phyloP scores from a whole-genome alignment of 2,113 vertebrate genomes.

The Lanius collurio region DNA sequence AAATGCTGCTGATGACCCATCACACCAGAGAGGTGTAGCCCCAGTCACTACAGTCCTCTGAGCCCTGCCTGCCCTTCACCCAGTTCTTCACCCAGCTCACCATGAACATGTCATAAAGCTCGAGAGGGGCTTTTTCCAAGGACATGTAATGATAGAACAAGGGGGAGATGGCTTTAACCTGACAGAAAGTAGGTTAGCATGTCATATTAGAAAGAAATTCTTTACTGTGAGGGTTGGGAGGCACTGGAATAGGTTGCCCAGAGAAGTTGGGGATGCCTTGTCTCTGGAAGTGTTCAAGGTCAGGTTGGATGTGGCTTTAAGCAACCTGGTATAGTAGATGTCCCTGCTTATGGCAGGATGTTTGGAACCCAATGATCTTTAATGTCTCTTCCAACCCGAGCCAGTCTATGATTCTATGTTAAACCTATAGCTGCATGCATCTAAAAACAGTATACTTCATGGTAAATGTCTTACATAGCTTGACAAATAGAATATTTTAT shows the following conservation, averaged over 20 bases:
- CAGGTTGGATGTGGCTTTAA: too few species aligned
- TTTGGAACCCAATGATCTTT: neutral
- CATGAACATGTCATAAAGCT: too few species aligned
- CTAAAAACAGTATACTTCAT: neutral
- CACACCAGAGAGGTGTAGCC: neutral
- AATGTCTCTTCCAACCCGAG: neutral
- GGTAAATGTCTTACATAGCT: neutral
- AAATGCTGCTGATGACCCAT: neutral
- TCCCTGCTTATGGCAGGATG: accelerated
- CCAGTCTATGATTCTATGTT: neutral
- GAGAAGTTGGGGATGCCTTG: neutral
- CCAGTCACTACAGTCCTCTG: neutral
- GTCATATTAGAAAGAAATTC: neutral
- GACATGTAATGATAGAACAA: neutral
- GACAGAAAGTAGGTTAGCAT: neutral
- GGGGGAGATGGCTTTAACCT: neutral
- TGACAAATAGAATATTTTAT: neutral
- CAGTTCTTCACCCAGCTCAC: neutral
- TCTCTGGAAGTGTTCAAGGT: neutral
- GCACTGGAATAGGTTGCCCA: neutral
- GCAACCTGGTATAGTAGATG: neutral
- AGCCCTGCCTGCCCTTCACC: neutral
- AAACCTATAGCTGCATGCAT: accelerated
- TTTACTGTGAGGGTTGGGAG: neutral
- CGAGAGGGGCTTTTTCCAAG: neutral